Base-by-base conservation (phyloP, 2,797 vertebrate genomes). In the Numenius phaeopus region DNA sequence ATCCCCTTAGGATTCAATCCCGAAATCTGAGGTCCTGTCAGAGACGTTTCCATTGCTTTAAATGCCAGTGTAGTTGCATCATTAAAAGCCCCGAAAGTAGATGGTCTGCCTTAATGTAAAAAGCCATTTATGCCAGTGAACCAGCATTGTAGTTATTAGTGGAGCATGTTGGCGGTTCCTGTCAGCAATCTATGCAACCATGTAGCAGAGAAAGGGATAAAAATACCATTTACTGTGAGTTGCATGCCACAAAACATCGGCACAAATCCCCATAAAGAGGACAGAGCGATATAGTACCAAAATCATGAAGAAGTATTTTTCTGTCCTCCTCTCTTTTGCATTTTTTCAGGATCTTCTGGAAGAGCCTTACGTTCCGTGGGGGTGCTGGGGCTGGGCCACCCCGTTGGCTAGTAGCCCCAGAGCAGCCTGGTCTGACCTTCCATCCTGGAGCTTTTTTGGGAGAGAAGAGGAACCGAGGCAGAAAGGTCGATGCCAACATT, bases 401-500 rank as follows among this genome's bases (percentile, higher is more conserved):
- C 49, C 5, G 0, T 9, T 7, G 44, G 14, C 67, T 57, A 29
- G 59, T 21, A 78, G 23, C 3, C 46, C 9, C 32, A 6, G 14
- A 27, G 34, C 61, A 90, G 62, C 65, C 64, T 34, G 30, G 10
- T 24, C 49, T 50, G 2, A 46, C 76, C 66, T 30, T 49, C 46
- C 39, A 29, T 42, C 61, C 61, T 10, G 37, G 49, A 15, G 57
- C 39, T 19, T 10, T 30, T 4, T 2, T 5, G 49, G 18, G 44
- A 88, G 59, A 27, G 37, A 70, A 44, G 37, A 73, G 50, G 40
- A 87, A 9, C 24, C 0, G 1, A 44, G 55, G 47, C 39, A 62
- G 22, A 22, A 30, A 0, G 10, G 9, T 59, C 1, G 0, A 6
- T 52, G 42, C 6, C 30, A 52, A 2, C 4, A 0, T 44, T 22